A percentile compares a stretch with the other conserved stretches of the same genome.
Conservation (phyloP, 2,888 invertebrate species). For the Trissolcus japonicus region DNA sequence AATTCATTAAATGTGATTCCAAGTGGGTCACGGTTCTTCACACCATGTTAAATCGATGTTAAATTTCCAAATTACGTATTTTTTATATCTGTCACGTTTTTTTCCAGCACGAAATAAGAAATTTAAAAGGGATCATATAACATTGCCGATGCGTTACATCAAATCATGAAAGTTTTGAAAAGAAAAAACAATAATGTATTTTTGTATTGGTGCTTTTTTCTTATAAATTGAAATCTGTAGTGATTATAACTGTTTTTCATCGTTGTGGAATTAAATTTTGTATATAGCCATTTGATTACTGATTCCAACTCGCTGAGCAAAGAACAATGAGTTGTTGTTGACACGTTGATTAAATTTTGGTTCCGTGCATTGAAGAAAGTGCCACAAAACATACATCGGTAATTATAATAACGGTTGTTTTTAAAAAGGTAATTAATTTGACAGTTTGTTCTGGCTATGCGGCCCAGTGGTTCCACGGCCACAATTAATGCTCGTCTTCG, state of each 20-base stretch:
- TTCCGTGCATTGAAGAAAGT: neutral
- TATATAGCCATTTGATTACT: neutral
- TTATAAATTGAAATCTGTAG: no score
- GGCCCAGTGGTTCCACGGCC: conserved; percentile 23
- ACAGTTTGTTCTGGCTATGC: neutral
- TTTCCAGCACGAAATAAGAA: neutral
- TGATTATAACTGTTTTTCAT: neutral
- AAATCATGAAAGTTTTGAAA: no score
- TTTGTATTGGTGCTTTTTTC: no score
- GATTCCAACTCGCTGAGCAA: neutral
- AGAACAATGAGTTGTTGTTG: conserved; percentile 9
- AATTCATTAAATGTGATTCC: conserved; percentile 32
- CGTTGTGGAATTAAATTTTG: neutral
- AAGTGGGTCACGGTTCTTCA: conserved; percentile 38
- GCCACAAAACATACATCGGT: conserved; percentile 6
- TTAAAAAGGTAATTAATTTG: no score
- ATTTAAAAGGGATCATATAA: no score
- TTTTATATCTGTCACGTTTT: conserved; percentile 11
- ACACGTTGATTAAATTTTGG: conserved; percentile 14
- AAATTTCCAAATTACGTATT: conserved; percentile 15
- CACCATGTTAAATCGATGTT: conserved; percentile 13
- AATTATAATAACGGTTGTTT: neutral
- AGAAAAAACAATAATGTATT: no score
- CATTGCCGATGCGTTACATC: no score
- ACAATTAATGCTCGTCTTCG: conserved; percentile 35